Base-by-base conservation (phyloP, 2,113 vertebrate genomes). In the Platysteira castanea region DNA sequence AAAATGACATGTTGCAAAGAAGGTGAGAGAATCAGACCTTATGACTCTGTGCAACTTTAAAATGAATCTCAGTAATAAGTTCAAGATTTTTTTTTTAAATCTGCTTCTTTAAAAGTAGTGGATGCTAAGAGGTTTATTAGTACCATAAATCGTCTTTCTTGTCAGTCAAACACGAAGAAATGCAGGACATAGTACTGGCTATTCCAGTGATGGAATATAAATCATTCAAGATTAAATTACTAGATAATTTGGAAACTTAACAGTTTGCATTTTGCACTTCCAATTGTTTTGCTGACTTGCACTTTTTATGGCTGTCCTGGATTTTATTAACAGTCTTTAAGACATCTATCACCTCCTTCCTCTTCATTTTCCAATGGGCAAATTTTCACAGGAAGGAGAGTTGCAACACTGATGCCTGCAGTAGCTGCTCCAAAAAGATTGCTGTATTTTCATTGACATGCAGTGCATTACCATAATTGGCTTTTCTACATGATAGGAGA, bases 401-500 rank as follows among this genome's bases (percentile, higher is more conserved):
- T 93, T 93, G 96, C 97, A 96, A 76, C 96, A 96, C 97, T 96
- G 97, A 97, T 95, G 98, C 97, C 98, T 97, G 98, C 98, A 98
- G 98, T 98, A 97, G 97, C 98, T 97, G 98, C 98, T 98, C 98
- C 98, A 97, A 96, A 98, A 98, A 98, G 98, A 98, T 99, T 99
- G 99, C 98, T 98, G 99, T 98, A 99, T 99, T 99, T 99, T 98
- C 99, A 98, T 99, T 99, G 99, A 99, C 99, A 99, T 99, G 98
- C 99, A 98, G 98, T 97, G 99, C 99, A 99, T 99, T 99, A 99
- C 99, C 99, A 99, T 99, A 99, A 99, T 99, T 99, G 99, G 99
- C 99, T 99, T 99, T 99, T 99, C 99, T 99, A 99, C 99, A 99
- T 99, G 99, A 99, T 99, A 99, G 99, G 99, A 99, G 99, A 99